Evolutionary conservation across 1,140 invertebrate genomes (phyloP).

Genomic region (Euschistus heros): DNA sequence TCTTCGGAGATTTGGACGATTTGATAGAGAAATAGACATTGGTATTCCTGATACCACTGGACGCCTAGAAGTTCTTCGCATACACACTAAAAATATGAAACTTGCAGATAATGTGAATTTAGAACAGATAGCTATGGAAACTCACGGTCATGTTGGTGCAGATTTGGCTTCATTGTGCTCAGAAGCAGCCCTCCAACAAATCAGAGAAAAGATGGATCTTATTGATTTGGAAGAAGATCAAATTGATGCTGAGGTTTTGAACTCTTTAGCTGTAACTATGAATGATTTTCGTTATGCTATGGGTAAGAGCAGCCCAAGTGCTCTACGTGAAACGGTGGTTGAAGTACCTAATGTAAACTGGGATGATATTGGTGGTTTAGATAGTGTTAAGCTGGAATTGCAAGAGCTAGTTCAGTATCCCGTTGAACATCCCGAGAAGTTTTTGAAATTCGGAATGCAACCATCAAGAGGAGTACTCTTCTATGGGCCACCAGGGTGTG

Average conservation of each 20-base stretch:
- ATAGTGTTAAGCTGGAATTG: slow-evolving; percentile 93
- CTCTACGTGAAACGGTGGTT: slow-evolving; percentile 93
- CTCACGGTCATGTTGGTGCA: slow-evolving; percentile 96
- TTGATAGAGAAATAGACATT: slow-evolving; percentile 98
- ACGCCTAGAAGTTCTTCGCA: slow-evolving; percentile 90
- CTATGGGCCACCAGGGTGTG: slow-evolving; percentile 95
- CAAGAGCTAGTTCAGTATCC: slow-evolving; percentile 98
- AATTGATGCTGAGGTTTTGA: slow-evolving; percentile 96
- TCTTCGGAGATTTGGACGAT: slow-evolving; percentile 92
- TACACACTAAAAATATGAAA: slow-evolving; percentile 99
- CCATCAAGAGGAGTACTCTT: slow-evolving; percentile 96
- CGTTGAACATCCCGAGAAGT: slow-evolving; percentile 99
- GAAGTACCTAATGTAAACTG: slow-evolving; percentile 96
- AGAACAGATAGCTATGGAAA: slow-evolving; percentile 96
- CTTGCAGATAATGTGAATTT: slow-evolving; percentile 95
- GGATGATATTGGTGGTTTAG: slow-evolving; percentile 94
- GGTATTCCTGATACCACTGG: slow-evolving; percentile 98
- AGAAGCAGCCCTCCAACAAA: slow-evolving; percentile 98
- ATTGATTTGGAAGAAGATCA: slow-evolving; percentile 99
- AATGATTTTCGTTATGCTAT: slow-evolving; percentile 99
- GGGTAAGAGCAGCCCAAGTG: slow-evolving; percentile 95
- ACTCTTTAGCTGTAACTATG: slow-evolving; percentile 92
- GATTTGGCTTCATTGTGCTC: slow-evolving; percentile 98
- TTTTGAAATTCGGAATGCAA: slow-evolving; percentile 99
- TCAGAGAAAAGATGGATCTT: slow-evolving; percentile 99